phyloP scores from a whole-genome alignment of 2,113 vertebrate genomes.

The Eidolon helvum region DNA sequence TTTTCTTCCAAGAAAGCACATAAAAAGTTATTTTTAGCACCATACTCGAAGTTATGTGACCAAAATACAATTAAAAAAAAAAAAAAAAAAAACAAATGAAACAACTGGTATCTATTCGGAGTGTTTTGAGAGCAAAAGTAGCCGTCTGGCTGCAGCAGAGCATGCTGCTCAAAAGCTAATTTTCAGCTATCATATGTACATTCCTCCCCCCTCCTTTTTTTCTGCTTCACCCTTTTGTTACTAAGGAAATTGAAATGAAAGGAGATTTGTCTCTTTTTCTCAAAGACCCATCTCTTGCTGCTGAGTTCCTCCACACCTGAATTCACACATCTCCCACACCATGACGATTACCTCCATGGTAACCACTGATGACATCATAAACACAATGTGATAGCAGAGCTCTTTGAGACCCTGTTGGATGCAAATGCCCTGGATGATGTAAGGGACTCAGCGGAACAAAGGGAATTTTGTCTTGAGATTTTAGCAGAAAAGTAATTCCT shows the following conservation, averaged over 20 bases:
- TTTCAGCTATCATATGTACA: slow-evolving; percentile 14
- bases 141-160: too few species aligned
- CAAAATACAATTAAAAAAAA: slow-evolving; percentile 40
- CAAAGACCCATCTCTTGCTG: slow-evolving; percentile 23
- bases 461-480: slow-evolving; percentile 25
- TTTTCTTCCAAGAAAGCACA: slow-evolving; percentile 40
- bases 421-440: neutral
- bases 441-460: neutral
- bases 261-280: slow-evolving; percentile 53
- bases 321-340: slow-evolving; percentile 61
- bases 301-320: slow-evolving; percentile 67
- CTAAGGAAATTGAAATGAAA: slow-evolving; percentile 51
- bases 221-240: slow-evolving; percentile 40
- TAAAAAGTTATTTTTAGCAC: slow-evolving; percentile 63
- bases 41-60: slow-evolving; percentile 55
- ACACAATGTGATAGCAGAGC: neutral
- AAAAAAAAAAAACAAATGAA: too few species aligned
- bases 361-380: slow-evolving; percentile 60
- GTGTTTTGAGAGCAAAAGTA: too few species aligned
- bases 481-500: neutral
- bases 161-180: slow-evolving; percentile 2
- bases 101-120: too few species aligned
- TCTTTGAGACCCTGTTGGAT: neutral
- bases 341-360: slow-evolving; percentile 45
- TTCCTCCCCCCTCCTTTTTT: too few species aligned